These are phyloP conservation scores for Tamias sibiricus DNA, from an alignment of 2,113 vertebrate genomes.

Conservation along the genomic window DNA sequence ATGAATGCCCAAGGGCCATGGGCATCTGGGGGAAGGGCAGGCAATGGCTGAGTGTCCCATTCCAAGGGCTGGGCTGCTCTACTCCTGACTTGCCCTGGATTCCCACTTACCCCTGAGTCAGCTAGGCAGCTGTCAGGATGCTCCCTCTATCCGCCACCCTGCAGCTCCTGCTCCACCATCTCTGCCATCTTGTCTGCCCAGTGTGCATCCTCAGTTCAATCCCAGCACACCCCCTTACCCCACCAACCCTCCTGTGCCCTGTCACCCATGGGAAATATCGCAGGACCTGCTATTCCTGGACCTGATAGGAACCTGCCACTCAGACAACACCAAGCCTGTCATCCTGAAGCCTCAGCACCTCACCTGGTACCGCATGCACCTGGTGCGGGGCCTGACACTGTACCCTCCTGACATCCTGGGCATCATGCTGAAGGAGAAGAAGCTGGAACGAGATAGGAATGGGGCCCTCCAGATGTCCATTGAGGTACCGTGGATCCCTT, in stretches of 20 bases:
- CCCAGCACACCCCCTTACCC: neutral
- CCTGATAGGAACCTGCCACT: slow-evolving; percentile 95
- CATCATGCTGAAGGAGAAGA: slow-evolving; percentile 85
- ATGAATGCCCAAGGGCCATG: neutral
- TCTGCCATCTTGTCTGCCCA: neutral
- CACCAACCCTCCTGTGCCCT: neutral
- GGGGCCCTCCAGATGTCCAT: slow-evolving; percentile 82
- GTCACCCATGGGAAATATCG: neutral
- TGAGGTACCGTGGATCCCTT: slow-evolving; percentile 76
- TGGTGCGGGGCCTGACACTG: slow-evolving; percentile 86
- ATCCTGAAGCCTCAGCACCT: slow-evolving; percentile 91
- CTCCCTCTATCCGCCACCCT: neutral
- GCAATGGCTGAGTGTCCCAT: neutral
- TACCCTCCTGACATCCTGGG: slow-evolving; percentile 88
- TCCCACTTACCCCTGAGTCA: neutral
- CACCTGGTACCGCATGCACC: slow-evolving; percentile 85
- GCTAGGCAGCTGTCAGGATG: neutral
- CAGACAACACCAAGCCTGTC: slow-evolving; percentile 88
- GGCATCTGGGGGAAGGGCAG: neutral
- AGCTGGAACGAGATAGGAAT: slow-evolving; percentile 82
- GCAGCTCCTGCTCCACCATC: neutral
- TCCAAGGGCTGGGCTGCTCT: neutral
- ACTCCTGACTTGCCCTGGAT: neutral
- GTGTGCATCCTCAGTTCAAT: neutral
- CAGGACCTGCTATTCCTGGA: slow-evolving; percentile 94